Base-by-base conservation (phyloP, 2,113 vertebrate species). In the Oreochromis aureus region DNA sequence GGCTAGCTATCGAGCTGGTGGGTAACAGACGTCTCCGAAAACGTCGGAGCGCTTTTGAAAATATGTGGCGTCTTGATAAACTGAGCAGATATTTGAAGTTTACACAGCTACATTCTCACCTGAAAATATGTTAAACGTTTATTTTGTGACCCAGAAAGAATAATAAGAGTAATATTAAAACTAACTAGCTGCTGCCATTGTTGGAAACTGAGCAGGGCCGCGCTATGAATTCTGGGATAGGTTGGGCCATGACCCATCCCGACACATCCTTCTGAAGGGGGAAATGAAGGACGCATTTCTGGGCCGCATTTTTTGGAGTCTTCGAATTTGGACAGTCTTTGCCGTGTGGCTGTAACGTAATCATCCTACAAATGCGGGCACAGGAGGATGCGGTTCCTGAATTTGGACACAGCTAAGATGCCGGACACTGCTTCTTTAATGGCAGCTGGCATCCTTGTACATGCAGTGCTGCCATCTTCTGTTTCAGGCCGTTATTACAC, bases 41-140 rank as follows among this genome's bases (percentile, higher is more conserved):
- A 8, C 16, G 3, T 48, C 0, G 6, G 1, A 0, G 2, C 0
- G 1, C 51, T n/a, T n/a, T 54, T 54, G 19, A 0, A 53, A 53
- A 3, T n/a, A 3, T 51, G 16, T n/a, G 9, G 51, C 10, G 19
- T 53, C 51, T 0, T 53, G 51, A 53, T 10, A n/a, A 53, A 10
- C 0, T n/a, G 2, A 54, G 19, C 51, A 10, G 19, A n/a, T 54
- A 54, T 54, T 54, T 54, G 19, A 22, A 0, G 19, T 22, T 54
- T 54, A 11, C 19, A n/a, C 18, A 19, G 51, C 8, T 10, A 53
- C 18, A 10, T 10, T 53, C 18, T 53, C 3, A 0, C 4, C 18
- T 53, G 18, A 51, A 51, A 51, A 51, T 51, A 51, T 51, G 46
- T 48, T 53, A 53, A 53, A 53, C 3, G 8, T 53, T 10, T 53